These are phyloP conservation scores for Leucoraja ocellata DNA, from an alignment of 2,797 vertebrate genomes.

Conservation along the genomic window DNA sequence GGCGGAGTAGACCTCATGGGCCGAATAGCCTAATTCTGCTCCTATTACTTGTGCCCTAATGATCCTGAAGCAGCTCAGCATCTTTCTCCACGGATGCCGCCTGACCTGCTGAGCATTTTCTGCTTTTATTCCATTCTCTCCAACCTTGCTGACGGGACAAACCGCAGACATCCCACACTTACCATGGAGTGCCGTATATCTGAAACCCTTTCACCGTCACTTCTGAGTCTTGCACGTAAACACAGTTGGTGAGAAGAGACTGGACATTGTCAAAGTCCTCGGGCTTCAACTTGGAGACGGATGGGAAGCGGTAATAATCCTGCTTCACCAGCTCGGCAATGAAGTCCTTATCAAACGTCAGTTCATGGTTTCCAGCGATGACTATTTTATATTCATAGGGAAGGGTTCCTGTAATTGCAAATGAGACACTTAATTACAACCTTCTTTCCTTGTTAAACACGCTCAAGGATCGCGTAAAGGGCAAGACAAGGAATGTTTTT, in stretches of 20 bases:
- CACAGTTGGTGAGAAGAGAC: slow-evolving; percentile 93
- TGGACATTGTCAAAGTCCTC: slow-evolving; percentile 99
- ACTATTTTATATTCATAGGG: slow-evolving; percentile 97
- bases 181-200: slow-evolving; percentile 96
- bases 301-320: slow-evolving; percentile 99
- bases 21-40: too few relatives aligned
- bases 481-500: not conserved
- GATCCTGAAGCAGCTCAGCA: too few relatives aligned
- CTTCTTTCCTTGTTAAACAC: slow-evolving; percentile 43
- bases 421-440: slow-evolving; percentile 58
- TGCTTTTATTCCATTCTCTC: too few relatives aligned
- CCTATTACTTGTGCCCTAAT: too few relatives aligned
- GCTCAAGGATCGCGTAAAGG: slow-evolving; percentile 43
- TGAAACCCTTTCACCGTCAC: slow-evolving; percentile 96
- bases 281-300: slow-evolving; percentile 97
- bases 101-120: too few relatives aligned
- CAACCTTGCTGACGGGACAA: not conserved
- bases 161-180: slow-evolving; percentile 53
- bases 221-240: slow-evolving; percentile 98
- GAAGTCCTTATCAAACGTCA: slow-evolving; percentile 99
- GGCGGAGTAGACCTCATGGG: too few relatives aligned
- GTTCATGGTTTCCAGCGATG: slow-evolving; percentile 97
- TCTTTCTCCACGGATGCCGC: too few relatives aligned
- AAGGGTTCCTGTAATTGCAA: slow-evolving; percentile 76
- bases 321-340: slow-evolving; percentile 99